Conservation (phyloP, 2,113 vertebrate species). For the Mola mola region DNA sequence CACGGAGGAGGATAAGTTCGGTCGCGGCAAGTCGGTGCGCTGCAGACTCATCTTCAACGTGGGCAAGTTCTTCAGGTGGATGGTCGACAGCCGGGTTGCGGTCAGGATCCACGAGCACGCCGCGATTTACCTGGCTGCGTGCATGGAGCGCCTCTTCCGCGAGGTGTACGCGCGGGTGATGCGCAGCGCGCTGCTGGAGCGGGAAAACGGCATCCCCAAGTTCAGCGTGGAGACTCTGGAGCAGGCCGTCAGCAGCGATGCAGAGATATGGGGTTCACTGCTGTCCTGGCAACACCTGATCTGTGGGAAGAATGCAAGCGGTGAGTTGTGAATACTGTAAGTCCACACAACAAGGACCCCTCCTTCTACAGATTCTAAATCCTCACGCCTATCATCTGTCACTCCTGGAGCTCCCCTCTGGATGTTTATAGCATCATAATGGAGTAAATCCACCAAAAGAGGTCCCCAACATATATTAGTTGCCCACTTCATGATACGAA, state of each 20-base stretch:
- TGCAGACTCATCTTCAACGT: conserved; percentile 94
- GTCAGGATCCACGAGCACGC: conserved; percentile 95
- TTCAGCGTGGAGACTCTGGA: conserved; percentile 91
- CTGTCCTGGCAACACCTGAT: conserved; percentile 92
- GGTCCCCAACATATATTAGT: too few species aligned
- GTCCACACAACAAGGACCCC: too few species aligned
- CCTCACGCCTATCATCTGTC: not conserved
- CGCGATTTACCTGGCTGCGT: conserved; percentile 94
- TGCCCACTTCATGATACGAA: too few species aligned
- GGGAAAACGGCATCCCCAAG: conserved; percentile 85
- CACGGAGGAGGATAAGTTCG: conserved; percentile 94
- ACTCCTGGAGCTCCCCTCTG: too few species aligned
- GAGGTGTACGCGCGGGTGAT: conserved; percentile 88
- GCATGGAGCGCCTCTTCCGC: conserved; percentile 93
- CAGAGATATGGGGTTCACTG: conserved; percentile 92
- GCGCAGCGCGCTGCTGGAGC: conserved; percentile 78
- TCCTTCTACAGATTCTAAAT: not conserved
- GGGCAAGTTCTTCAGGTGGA: conserved; percentile 97
- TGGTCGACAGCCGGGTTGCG: conserved; percentile 95
- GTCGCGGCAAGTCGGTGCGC: conserved; percentile 91
- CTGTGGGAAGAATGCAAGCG: conserved; percentile 93
- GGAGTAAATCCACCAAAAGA: too few species aligned
- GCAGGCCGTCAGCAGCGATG: conserved; percentile 90
- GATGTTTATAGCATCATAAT: too few species aligned
- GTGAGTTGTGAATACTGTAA: conserved; percentile 84